A percentile compares a stretch with the other conserved stretches of the same genome.
phyloP scores from a whole-genome alignment of 2,888 invertebrate genomes.

The Villa cingulata region DNA sequence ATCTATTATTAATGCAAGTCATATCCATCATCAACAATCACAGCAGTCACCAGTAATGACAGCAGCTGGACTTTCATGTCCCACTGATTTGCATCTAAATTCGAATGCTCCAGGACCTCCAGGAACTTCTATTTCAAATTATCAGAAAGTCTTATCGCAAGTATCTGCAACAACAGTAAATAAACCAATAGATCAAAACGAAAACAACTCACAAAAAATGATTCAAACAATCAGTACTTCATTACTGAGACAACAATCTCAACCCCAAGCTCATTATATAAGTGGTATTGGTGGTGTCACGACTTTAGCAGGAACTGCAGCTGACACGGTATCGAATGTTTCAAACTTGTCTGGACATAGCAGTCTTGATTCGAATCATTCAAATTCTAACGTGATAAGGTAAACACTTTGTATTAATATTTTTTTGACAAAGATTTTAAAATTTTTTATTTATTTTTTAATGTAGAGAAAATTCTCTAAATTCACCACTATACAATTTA shows the following conservation, averaged over 20 bases:
- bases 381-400: constrained; percentile 5
- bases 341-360: neutral
- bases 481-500: constrained; percentile 34
- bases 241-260: constrained; percentile 23
- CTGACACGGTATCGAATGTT: neutral
- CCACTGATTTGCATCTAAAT: constrained; percentile 30
- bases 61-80: constrained; percentile 18
- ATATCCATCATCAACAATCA: constrained; percentile 10
- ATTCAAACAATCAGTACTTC: constrained; percentile 41
- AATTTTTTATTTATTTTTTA: too few species aligned
- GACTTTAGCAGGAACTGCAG: neutral
- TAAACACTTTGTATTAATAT: neutral
- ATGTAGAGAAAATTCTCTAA: constrained; percentile 30
- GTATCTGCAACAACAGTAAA: constrained; percentile 25
- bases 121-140: constrained; percentile 30
- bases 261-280: constrained; percentile 12
- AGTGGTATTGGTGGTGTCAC: constrained; percentile 2
- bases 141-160: constrained; percentile 40
- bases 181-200: constrained; percentile 35
- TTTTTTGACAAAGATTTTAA: too few species aligned
- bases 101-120: constrained; percentile 36
- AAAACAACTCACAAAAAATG: constrained; percentile 41
- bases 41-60: constrained; percentile 7
- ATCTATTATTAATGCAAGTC: constrained; percentile 4
- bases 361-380: constrained; percentile 22